Evolutionary conservation across 2,797 vertebrate species (phyloP).

Genomic region (Poliocrania exsul): DNA sequence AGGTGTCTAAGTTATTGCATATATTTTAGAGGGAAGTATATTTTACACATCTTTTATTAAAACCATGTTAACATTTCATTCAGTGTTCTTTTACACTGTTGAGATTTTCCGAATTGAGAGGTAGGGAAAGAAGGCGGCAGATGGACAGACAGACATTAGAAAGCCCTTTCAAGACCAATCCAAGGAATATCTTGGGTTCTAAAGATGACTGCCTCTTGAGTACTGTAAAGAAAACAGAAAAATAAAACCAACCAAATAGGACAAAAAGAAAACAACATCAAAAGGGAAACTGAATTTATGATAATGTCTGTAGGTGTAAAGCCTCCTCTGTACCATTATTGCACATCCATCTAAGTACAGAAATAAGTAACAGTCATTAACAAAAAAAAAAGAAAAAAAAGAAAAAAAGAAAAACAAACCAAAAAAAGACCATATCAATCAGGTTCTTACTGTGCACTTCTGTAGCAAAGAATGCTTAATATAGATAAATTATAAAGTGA

Average conservation of each 20-base stretch:
- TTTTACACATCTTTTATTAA: background rate
- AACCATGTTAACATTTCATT: background rate
- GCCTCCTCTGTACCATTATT: background rate
- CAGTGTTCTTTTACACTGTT: background rate
- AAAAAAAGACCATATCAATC: background rate
- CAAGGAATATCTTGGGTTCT: background rate
- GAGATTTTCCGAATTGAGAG: background rate
- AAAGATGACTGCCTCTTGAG: background rate
- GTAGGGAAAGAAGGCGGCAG: background rate
- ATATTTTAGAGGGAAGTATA: background rate
- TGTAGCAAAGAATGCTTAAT: background rate
- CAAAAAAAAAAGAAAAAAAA: background rate
- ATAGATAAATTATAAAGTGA: background rate
- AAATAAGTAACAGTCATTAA: background rate
- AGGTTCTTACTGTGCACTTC: background rate
- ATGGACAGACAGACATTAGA: background rate
- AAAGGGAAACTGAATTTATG: background rate
- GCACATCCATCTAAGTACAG: background rate
- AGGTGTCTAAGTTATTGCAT: background rate
- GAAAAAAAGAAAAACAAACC: no score
- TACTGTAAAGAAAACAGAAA: background rate
- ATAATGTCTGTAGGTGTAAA: background rate
- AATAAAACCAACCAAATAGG: background rate
- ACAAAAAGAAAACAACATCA: background rate
- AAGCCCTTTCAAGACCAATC: background rate